Evolutionary conservation across 1,140 invertebrate genomes (phyloP).

Genomic region (Hormaphis cornu): DNA sequence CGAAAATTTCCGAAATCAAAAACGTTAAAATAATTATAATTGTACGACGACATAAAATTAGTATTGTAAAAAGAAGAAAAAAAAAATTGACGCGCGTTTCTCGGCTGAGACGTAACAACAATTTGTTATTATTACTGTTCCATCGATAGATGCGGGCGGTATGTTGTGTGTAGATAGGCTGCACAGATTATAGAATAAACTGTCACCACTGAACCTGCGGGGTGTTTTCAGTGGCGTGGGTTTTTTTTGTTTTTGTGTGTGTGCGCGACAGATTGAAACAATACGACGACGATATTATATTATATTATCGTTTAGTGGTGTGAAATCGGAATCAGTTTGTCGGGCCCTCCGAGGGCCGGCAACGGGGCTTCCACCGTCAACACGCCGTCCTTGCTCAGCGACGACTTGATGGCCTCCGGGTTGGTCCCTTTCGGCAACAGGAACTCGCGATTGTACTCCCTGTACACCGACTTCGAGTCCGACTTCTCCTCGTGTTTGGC

Average conservation of each 20-base stretch:
- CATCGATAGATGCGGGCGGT: too few relatives aligned
- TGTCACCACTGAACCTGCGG: too few relatives aligned
- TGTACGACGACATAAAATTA: too few relatives aligned
- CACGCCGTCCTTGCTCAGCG: conserved; percentile 82
- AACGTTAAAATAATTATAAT: too few relatives aligned
- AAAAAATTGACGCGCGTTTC: too few relatives aligned
- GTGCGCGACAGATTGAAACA: background rate
- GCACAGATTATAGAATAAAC: too few relatives aligned
- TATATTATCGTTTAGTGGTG: conserved; percentile 56
- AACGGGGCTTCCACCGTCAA: conserved; percentile 87
- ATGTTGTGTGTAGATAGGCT: too few relatives aligned
- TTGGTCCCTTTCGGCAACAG: conserved; percentile 85
- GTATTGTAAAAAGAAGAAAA: too few relatives aligned
- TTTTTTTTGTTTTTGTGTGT: background rate
- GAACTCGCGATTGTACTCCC: conserved; percentile 93
- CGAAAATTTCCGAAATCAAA: too few relatives aligned
- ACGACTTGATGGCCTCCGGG: conserved; percentile 82
- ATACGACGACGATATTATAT: background rate
- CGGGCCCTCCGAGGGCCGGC: conserved; percentile 60
- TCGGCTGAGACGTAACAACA: too few relatives aligned
- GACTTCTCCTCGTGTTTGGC: conserved; percentile 93
- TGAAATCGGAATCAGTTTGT: conserved; percentile 69
- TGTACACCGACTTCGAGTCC: conserved; percentile 86
- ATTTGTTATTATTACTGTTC: too few relatives aligned
- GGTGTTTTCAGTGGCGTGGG: background rate